Evolutionary conservation across 1,140 invertebrate genomes (phyloP).

Genomic region (Dreissena rostriformis): DNA sequence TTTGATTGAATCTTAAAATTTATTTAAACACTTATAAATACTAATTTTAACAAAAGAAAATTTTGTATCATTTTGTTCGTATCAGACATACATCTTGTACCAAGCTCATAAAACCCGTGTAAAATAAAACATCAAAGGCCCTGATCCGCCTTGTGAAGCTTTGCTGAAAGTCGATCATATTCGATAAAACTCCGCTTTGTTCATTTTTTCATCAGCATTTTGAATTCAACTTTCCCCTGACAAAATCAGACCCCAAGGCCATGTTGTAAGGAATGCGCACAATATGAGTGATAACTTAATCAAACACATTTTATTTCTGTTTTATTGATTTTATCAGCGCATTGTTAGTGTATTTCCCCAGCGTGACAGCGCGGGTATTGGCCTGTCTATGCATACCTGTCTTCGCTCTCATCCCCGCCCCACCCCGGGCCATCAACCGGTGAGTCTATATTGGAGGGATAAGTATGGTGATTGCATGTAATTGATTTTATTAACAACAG

Average conservation of each 20-base stretch:
- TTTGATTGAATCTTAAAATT: conserved; percentile 46
- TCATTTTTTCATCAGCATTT: conserved; percentile 2
- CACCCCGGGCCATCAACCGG: neutral
- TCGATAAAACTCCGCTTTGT: conserved; percentile 23
- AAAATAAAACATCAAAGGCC: conserved; percentile 38
- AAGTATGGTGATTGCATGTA: conserved; percentile 29
- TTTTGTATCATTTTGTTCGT: conserved; percentile 42
- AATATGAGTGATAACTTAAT: conserved; percentile 40
- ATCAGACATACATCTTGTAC: conserved; percentile 38
- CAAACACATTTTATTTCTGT: conserved; percentile 28
- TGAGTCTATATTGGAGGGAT: conserved; percentile 33
- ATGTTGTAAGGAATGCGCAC: neutral
- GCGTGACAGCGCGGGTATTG: neutral
- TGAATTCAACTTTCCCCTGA: neutral
- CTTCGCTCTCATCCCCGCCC: conserved; percentile 11
- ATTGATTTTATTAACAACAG: conserved; percentile 13
- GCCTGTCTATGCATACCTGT: no score
- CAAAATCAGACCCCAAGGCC: neutral
- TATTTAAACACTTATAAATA: conserved; percentile 55
- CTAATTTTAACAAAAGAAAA: conserved; percentile 48
- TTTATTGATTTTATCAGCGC: neutral
- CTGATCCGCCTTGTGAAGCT: neutral
- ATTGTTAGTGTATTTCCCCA: neutral
- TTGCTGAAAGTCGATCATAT: conserved; percentile 3
- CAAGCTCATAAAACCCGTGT: conserved; percentile 20